A percentile compares a stretch with the other conserved stretches of the same genome.
Evolutionary conservation across 2,888 invertebrate species (phyloP).

Genomic region (Pasiphila rectangulata): DNA sequence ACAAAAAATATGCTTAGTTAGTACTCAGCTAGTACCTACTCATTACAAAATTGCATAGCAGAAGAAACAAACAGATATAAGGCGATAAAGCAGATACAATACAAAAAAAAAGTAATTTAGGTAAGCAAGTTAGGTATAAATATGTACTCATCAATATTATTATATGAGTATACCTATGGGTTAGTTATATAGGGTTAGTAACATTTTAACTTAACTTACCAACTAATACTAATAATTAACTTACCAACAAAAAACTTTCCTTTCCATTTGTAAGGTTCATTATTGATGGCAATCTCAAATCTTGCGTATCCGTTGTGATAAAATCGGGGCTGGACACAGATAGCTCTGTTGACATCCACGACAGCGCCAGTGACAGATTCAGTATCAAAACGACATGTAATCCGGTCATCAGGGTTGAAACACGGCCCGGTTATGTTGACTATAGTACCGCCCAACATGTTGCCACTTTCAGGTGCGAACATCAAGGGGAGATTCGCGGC

Average conservation of each 20-base stretch:
- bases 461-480: constrained; percentile 97
- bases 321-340: constrained; percentile 93
- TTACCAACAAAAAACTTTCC: constrained; percentile 95
- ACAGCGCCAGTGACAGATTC: constrained; percentile 89
- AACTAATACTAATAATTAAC: constrained; percentile 46
- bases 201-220: too few relatives aligned
- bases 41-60: too few relatives aligned
- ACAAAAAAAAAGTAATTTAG: too few relatives aligned
- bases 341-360: constrained; percentile 89
- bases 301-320: constrained; percentile 93
- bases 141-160: too few relatives aligned
- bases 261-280: constrained; percentile 92
- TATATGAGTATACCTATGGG: too few relatives aligned
- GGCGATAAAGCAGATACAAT: too few relatives aligned
- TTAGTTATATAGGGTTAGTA: too few relatives aligned
- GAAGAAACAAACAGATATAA: too few relatives aligned
- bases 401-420: constrained; percentile 87
- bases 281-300: constrained; percentile 91
- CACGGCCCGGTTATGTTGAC: constrained; percentile 98
- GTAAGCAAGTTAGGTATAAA: too few relatives aligned
- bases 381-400: constrained; percentile 92
- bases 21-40: too few relatives aligned
- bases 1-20: too few relatives aligned
- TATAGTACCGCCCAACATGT: constrained; percentile 97
- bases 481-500: constrained; percentile 90